Evolutionary conservation across 2,888 invertebrate genomes (phyloP).

Genomic region (Drosophila kokeensis): DNA sequence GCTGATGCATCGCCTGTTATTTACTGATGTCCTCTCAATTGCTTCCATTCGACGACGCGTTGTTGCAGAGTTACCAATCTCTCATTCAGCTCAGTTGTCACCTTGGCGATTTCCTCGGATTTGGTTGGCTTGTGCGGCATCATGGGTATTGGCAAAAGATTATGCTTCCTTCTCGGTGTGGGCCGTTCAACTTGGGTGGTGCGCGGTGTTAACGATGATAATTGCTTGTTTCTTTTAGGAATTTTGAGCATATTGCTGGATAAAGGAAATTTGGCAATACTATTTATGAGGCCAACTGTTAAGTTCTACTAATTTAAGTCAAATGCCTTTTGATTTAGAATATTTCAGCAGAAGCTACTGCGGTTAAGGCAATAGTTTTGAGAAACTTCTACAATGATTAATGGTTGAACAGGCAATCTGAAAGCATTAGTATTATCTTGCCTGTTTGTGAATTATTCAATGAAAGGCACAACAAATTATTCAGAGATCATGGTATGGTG

Average conservation of each 20-base stretch:
- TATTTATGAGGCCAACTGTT: neutral
- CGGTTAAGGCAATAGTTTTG: neutral
- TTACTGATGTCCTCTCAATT: neutral
- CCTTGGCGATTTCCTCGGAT: slow-evolving; percentile 43
- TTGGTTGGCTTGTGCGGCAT: slow-evolving; percentile 37
- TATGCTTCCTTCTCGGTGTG: neutral
- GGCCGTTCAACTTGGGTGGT: slow-evolving; percentile 39
- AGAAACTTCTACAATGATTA: neutral
- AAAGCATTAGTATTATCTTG: neutral
- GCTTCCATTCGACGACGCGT: slow-evolving; percentile 51
- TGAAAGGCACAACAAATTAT: neutral
- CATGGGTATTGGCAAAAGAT: slow-evolving; percentile 3
- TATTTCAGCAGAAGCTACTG: neutral
- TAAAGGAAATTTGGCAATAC: neutral
- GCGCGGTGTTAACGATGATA: slow-evolving; percentile 20
- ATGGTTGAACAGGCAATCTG: neutral
- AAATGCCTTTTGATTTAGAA: neutral
- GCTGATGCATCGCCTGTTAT: neutral
- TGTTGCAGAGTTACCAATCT: slow-evolving; percentile 22
- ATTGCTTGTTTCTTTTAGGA: slow-evolving; percentile 35
- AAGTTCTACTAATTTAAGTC: neutral
- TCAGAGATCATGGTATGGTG: neutral
- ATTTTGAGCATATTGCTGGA: slow-evolving; percentile 42
- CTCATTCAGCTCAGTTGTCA: slow-evolving; percentile 38
- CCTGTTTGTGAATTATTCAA: neutral